These are phyloP conservation scores for Anarsia innoxiella DNA, from an alignment of 2,888 invertebrate species.

Conservation along the genomic window DNA sequence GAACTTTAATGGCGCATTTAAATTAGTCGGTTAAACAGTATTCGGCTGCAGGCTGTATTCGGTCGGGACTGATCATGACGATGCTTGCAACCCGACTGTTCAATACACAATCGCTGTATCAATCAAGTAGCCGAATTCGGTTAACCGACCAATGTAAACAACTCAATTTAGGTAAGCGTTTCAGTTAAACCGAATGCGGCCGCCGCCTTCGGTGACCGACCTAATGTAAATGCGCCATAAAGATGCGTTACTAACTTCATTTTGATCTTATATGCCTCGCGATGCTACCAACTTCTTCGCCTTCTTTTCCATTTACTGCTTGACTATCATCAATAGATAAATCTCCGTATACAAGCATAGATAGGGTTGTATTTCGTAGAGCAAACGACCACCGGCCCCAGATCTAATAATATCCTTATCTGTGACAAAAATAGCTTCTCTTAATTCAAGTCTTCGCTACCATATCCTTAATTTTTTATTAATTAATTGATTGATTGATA, in stretches of 20 bases:
- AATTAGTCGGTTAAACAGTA: too few relatives aligned
- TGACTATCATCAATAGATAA: too few relatives aligned
- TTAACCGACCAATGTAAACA: constrained; percentile 17
- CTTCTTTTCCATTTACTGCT: too few relatives aligned
- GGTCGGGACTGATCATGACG: constrained; percentile 12
- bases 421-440: constrained; percentile 71
- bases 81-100: constrained; percentile 16
- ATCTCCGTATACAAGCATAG: too few relatives aligned
- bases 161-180: constrained; percentile 17
- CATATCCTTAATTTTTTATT: constrained; percentile 50
- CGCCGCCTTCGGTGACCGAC: constrained; percentile 17
- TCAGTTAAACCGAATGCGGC: constrained; percentile 19
- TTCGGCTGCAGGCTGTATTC: too few relatives aligned
- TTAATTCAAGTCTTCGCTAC: constrained; percentile 48
- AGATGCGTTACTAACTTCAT: too few relatives aligned
- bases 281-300: neutral
- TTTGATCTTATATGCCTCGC: neutral
- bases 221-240: too few relatives aligned
- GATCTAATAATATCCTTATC: constrained; percentile 51
- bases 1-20: too few relatives aligned
- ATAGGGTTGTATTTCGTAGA: constrained; percentile 4
- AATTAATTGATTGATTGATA: constrained; percentile 64
- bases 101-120: constrained; percentile 16
- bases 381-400: constrained; percentile 62
- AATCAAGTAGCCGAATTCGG: constrained; percentile 17